A percentile compares a stretch with the other conserved stretches of the same genome.
These are phyloP conservation scores for Umimayanthus kanabou DNA, from an alignment of 92 coral and sea anemone species.

Conservation along the genomic window DNA sequence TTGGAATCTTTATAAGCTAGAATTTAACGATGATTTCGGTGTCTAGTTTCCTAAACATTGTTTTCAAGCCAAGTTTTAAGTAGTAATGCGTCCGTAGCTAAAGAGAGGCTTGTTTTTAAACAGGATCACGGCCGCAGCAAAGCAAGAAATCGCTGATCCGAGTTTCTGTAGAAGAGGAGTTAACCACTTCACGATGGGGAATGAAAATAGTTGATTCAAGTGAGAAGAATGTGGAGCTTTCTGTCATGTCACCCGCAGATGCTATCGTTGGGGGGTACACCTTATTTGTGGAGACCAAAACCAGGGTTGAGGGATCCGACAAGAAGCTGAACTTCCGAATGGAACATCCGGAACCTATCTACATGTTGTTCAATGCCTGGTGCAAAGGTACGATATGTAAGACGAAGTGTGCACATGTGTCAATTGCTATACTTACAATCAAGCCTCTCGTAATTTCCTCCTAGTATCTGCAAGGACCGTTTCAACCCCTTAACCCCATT, in stretches of 20 bases:
- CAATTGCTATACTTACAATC: too few relatives aligned
- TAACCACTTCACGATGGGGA: conserved; percentile 28
- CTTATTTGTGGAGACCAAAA: conserved; percentile 32
- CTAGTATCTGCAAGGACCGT: too few relatives aligned
- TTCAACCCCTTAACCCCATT: too few relatives aligned
- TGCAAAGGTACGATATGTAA: not conserved
- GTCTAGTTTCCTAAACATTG: too few relatives aligned
- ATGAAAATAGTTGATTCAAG: not conserved
- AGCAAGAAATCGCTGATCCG: conserved; percentile 32
- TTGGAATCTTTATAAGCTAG: too few relatives aligned
- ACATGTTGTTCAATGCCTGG: conserved; percentile 35
- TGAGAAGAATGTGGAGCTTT: conserved; percentile 1
- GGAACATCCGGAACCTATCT: conserved; percentile 1
- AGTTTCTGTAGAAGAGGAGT: not conserved
- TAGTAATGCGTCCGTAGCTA: too few relatives aligned
- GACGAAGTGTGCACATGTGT: too few relatives aligned
- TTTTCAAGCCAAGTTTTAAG: too few relatives aligned
- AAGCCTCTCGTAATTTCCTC: too few relatives aligned
- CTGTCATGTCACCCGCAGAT: conserved; percentile 33
- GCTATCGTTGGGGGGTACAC: conserved; percentile 15
- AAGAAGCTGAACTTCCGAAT: not conserved
- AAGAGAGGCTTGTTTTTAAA: not conserved
- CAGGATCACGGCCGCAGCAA: conserved; percentile 34
- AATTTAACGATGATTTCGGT: too few relatives aligned
- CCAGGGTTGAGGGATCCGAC: not conserved